Evolutionary conservation across 2,797 vertebrate genomes (phyloP).

Genomic region (Manis pentadactyla): DNA sequence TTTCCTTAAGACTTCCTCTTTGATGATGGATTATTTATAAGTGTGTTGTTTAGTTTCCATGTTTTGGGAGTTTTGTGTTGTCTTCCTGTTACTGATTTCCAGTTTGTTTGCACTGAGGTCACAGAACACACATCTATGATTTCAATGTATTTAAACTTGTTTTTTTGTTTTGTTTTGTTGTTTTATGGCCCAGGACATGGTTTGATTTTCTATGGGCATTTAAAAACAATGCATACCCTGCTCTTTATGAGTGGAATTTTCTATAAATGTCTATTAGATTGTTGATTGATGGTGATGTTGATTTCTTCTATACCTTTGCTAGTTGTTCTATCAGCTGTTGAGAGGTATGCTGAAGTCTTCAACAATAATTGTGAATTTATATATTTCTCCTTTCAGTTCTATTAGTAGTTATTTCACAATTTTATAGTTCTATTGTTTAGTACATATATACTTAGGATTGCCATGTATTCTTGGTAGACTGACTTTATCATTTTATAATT

Average conservation of each 20-base stretch:
- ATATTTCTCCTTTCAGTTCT: not conserved
- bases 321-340: not conserved
- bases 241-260: not conserved
- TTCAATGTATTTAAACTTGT: not conserved
- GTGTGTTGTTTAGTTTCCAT: not conserved
- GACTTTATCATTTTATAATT: not conserved
- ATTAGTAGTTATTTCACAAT: not conserved
- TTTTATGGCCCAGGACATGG: not conserved
- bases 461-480: not conserved
- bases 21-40: not conserved
- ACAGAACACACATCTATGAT: not conserved
- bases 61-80: not conserved
- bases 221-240: not conserved
- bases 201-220: not conserved
- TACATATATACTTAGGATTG: not conserved
- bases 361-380: not conserved
- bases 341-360: not conserved
- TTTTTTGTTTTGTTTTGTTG: not conserved
- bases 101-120: not conserved
- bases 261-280: not conserved
- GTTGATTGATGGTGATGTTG: not conserved
- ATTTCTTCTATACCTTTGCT: not conserved
- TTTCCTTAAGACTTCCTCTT: not conserved
- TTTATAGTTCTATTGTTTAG: not conserved
- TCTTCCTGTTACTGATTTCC: not conserved